phyloP scores from a whole-genome alignment of 2,113 vertebrate species.

The Trematomus loennbergii region DNA sequence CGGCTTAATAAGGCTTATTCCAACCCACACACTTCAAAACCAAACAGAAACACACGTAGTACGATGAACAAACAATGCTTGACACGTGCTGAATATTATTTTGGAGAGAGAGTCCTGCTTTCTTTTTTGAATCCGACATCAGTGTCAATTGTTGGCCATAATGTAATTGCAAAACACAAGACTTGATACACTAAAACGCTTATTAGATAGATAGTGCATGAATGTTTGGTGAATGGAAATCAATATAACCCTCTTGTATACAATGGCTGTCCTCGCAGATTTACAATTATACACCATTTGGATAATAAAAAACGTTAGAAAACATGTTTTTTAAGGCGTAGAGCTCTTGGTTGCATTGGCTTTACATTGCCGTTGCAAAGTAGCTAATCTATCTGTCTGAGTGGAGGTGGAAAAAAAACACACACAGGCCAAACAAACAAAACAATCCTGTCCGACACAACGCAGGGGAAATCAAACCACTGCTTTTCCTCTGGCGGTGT shows the following conservation, averaged over 20 bases:
- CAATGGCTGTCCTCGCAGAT: not conserved
- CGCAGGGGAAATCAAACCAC: constrained; percentile 65
- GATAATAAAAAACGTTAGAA: not conserved
- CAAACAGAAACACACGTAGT: constrained; percentile 21
- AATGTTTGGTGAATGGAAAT: not conserved
- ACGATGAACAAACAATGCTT: constrained; percentile 8
- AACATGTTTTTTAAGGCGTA: not conserved
- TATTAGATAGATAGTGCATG: not conserved
- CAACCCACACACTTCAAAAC: constrained; percentile 40
- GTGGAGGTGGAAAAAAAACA: constrained; percentile 27
- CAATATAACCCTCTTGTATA: not conserved
- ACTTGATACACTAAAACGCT: constrained; percentile 2
- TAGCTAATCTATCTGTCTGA: constrained; percentile 4
- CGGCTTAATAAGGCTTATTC: constrained; percentile 34
- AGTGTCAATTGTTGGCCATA: not conserved
- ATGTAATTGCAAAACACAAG: not conserved
- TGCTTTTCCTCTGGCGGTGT: constrained; percentile 63
- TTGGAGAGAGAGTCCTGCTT: constrained; percentile 14
- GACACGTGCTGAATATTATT: constrained; percentile 25
- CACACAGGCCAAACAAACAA: constrained; percentile 55
- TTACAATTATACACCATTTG: not conserved
- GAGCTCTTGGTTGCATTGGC: not conserved
- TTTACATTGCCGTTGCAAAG: not conserved
- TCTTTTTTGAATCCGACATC: constrained; percentile 5
- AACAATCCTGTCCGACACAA: constrained; percentile 57